Evolutionary conservation across 2,888 invertebrate genomes (phyloP).

Genomic region (Oithona nana): DNA sequence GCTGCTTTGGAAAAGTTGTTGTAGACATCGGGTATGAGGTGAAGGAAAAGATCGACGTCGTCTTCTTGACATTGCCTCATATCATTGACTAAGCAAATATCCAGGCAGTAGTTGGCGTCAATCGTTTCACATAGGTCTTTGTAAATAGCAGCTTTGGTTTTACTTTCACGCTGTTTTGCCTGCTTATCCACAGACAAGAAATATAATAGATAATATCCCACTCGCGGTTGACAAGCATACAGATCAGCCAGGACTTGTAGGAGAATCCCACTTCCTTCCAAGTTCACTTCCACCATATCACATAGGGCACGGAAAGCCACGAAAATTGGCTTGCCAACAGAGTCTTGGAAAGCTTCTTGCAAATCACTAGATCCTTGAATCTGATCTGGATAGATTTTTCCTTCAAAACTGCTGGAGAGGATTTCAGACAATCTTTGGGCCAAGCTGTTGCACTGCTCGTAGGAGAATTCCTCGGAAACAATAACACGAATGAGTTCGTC

Average conservation of each 20-base stretch:
- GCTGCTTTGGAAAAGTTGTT: slow-evolving; percentile 54
- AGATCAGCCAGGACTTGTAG: slow-evolving; percentile 61
- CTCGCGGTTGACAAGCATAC: slow-evolving; percentile 43
- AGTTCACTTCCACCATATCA: slow-evolving; percentile 48
- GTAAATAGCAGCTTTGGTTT: slow-evolving; percentile 11
- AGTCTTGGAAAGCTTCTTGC: slow-evolving; percentile 42
- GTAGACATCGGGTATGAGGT: slow-evolving; percentile 79
- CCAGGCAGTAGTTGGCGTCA: slow-evolving; percentile 9
- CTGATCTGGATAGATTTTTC: slow-evolving; percentile 1
- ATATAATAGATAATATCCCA: slow-evolving; percentile 63
- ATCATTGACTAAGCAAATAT: slow-evolving; percentile 18
- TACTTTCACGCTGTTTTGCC: not conserved
- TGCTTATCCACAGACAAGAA: slow-evolving; percentile 46
- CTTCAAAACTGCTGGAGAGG: slow-evolving; percentile 32
- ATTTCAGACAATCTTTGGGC: slow-evolving; percentile 40
- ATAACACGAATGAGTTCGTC: slow-evolving; percentile 42
- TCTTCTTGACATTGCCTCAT: slow-evolving; percentile 35
- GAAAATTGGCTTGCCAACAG: slow-evolving; percentile 62
- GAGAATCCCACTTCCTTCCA: slow-evolving; percentile 49
- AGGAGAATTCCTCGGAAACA: slow-evolving; percentile 39
- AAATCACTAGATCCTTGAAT: too few relatives aligned
- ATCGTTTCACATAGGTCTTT: slow-evolving; percentile 16
- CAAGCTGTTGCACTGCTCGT: slow-evolving; percentile 37
- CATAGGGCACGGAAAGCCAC: slow-evolving; percentile 66
- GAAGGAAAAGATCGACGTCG: slow-evolving; percentile 70